Evolutionary conservation across 2,113 vertebrate species (phyloP), one percentile per base, ranked within the genome.

Genomic region (Oreochromis niloticus): DNA sequence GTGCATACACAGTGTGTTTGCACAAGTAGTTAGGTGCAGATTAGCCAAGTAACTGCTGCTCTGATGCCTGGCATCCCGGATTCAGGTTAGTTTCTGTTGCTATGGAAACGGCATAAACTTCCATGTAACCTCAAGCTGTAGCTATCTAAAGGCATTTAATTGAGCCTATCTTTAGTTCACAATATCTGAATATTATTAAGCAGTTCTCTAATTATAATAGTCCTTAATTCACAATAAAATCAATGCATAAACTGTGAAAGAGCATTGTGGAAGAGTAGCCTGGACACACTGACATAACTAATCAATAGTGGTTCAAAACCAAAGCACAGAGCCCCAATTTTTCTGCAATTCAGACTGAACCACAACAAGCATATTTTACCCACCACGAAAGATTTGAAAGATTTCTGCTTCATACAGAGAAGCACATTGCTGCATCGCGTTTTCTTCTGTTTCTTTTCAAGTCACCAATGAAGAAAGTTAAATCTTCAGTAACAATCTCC

Each of bases 91-190:
- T 75, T 73, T 88, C 27, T 85, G 87, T 93, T 84, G 59, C 85
- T 73, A 88, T 85, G 83, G 88, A 82, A 88, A 93, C 55, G 52
- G 59, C 81, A 71, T 87, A 82, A 91, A 90, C 80, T 56, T 48
- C 56, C 52, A 84, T 34, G 63, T 34, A 36, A 85, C 39, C 46
- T 82, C 24, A 9, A 86, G 46, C 39, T 85, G 73, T 83, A 46
- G 36, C 27, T 83, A 13, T 24, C 22, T 75, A 54, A 27, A 85
- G 41, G 43, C 9, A 48, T 85, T 80, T 84, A 59, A 55, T 88
- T 73, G 43, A 87, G 24, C 34, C 34, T 78, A 85, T 75, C 22
- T 81, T 84, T 78, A 75, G 9, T 39, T 90, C 9, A 61, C 32
- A 84, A 55, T 13, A 50, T 80, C 39, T 9, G 8, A 80, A 68